These are phyloP conservation scores for Beris chalybata DNA, from an alignment of 2,888 invertebrate species.

Conservation along the genomic window DNA sequence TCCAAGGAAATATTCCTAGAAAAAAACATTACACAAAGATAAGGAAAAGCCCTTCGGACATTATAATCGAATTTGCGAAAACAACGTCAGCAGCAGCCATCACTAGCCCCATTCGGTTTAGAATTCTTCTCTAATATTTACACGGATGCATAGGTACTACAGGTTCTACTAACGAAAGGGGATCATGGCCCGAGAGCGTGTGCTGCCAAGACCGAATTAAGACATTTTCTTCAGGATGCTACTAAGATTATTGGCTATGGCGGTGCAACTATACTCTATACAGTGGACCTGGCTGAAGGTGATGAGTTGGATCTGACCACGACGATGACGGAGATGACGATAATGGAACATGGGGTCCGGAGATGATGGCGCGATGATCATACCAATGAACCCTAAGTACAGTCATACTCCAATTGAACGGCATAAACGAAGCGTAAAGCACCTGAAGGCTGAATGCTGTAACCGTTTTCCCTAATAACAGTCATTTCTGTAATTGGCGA, in stretches of 20 bases:
- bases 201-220: conserved; percentile 2
- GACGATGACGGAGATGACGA: conserved; percentile 30
- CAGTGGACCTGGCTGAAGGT: conserved; percentile 15
- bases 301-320: conserved; percentile 8
- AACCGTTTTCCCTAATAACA: conserved; percentile 29
- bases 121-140: too few species aligned
- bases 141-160: too few species aligned
- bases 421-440: conserved; percentile 14
- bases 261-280: conserved; percentile 1
- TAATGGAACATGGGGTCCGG: conserved; percentile 24
- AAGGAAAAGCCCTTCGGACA: too few species aligned
- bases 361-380: conserved; percentile 32
- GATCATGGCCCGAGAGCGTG: too few species aligned
- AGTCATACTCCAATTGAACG: conserved; percentile 16
- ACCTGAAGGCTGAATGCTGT: conserved; percentile 26
- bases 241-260: background rate
- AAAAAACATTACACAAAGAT: too few species aligned
- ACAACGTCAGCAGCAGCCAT: too few species aligned
- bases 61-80: too few species aligned
- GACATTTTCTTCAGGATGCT: conserved; percentile 20
- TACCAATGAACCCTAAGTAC: conserved; percentile 31
- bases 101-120: too few species aligned
- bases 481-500: conserved; percentile 33
- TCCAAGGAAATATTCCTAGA: too few species aligned
- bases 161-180: too few species aligned